Evolutionary conservation across 2,797 vertebrate species (phyloP), one percentile per base, ranked within the genome.

Genomic region (Hafferia zeledoni): DNA sequence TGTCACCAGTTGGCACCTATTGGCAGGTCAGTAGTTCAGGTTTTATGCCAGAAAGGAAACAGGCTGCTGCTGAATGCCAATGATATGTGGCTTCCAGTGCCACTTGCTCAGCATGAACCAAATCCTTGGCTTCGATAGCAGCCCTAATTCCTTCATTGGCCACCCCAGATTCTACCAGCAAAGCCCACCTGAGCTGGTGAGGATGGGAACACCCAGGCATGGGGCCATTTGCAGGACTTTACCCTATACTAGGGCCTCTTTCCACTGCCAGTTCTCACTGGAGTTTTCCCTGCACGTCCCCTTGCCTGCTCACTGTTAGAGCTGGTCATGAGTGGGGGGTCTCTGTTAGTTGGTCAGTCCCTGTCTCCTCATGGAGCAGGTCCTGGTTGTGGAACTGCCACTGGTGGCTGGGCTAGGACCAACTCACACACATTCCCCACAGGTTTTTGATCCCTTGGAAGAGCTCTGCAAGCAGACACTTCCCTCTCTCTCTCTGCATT

Each of bases 261-360:
- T 6, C 33, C 1, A 5, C 60, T 23, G 28, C 52, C 3, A 9
- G 24, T 10, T 50, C 33, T 56, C 7, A 1, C 7, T 23, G 50
- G 41, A 43, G 49, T 46, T 60, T 17, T 28, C 49, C 44, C 33
- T 27, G 47, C 79, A 22, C 14, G 0, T 27, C 46, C 33, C 10
- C 5, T 39, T 1, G 2, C n/a, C 18, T 0, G 0, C 59, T 4
- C 3, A 0, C 23, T 7, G 1, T 7, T 16, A 2, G 50, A 52
- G 46, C 28, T 9, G 17, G 20, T 20, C 10, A 2, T 0, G 1
- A 30, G 55, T 6, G 1, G 2, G 52, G 43, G 17, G 15, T 55
- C 50, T 33, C 44, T 14, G 33, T 5, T 13, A 25, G 11, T 44
- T n/a, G 4, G 35, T 37, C 9, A 3, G 37, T 28, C 52, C 75